phyloP scores from a whole-genome alignment of 2,797 vertebrate genomes.

The Epinephelus awoara region DNA sequence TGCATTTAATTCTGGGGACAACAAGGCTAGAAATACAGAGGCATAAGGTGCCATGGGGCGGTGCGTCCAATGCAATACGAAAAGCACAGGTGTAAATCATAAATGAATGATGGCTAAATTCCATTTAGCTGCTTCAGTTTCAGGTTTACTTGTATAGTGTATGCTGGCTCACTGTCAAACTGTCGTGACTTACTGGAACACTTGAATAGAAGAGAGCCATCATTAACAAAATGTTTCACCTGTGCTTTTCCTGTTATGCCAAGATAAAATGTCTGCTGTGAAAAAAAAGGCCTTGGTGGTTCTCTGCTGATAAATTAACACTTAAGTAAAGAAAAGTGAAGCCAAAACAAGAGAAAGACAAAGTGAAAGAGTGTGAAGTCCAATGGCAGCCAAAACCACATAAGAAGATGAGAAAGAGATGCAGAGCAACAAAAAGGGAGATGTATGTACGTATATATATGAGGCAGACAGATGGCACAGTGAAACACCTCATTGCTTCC shows the following conservation, averaged over 20 bases:
- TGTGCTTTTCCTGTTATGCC: neutral
- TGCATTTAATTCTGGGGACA: no score
- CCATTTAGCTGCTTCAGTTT: no score
- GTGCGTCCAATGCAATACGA: no score
- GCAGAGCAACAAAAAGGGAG: neutral
- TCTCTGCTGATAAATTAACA: neutral
- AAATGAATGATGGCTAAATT: no score
- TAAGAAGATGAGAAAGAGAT: neutral
- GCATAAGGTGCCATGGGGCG: no score
- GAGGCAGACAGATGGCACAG: conserved; percentile 47
- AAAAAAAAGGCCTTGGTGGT: neutral
- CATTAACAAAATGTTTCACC: neutral
- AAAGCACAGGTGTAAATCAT: no score
- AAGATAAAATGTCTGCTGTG: neutral
- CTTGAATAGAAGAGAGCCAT: neutral
- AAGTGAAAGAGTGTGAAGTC: neutral
- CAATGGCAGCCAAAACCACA: neutral
- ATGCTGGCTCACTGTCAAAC: neutral
- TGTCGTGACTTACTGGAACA: neutral
- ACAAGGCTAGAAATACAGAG: no score
- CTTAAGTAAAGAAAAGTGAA: neutral
- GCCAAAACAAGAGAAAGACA: neutral
- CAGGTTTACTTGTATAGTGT: no score
- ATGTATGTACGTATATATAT: conserved; percentile 1
- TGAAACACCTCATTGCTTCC: conserved; percentile 51